A percentile compares a stretch with the other conserved stretches of the same genome.
Evolutionary conservation across 2,113 vertebrate species (phyloP).

Genomic region (Paraplagusia blochii): DNA sequence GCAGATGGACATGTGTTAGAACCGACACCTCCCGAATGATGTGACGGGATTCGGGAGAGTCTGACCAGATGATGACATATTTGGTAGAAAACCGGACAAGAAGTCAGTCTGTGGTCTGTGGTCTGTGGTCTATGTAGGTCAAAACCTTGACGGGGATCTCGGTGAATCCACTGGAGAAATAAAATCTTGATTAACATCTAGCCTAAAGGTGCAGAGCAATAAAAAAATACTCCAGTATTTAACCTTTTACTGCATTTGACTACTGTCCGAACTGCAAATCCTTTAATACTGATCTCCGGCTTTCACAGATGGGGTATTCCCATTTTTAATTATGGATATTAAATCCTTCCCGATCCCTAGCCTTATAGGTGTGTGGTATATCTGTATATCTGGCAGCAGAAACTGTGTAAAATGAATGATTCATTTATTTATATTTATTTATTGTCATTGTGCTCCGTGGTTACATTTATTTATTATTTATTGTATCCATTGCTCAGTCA

Average conservation of each 20-base stretch:
- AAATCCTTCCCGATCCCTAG: too few species aligned
- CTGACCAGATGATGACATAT: conserved; percentile 64
- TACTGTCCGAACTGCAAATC: conserved; percentile 15
- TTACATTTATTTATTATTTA: too few species aligned
- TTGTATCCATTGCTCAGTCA: too few species aligned
- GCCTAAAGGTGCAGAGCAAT: conserved; percentile 12
- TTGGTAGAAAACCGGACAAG: conserved; percentile 53
- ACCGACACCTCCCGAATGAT: conserved; percentile 58
- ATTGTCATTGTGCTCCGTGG: conserved; percentile 35
- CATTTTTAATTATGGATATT: conserved; percentile 18
- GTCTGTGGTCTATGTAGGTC: conserved; percentile 37
- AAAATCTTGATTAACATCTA: conserved; percentile 4
- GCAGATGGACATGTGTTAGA: conserved; percentile 39
- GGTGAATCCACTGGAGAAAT: conserved; percentile 11
- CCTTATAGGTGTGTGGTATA: too few species aligned
- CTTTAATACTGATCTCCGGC: conserved; percentile 21
- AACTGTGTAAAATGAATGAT: conserved; percentile 9
- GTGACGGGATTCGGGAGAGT: conserved; percentile 59
- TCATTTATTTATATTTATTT: conserved; percentile 39
- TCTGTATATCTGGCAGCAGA: conserved; percentile 6
- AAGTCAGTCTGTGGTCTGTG: conserved; percentile 47
- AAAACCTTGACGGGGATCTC: conserved; percentile 21
- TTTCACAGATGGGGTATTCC: conserved; percentile 26
- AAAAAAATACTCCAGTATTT: conserved; percentile 22
- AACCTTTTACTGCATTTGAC: neutral